These are phyloP conservation scores for Hyppa rectilinea DNA, from an alignment of 2,888 invertebrate genomes.

Conservation along the genomic window DNA sequence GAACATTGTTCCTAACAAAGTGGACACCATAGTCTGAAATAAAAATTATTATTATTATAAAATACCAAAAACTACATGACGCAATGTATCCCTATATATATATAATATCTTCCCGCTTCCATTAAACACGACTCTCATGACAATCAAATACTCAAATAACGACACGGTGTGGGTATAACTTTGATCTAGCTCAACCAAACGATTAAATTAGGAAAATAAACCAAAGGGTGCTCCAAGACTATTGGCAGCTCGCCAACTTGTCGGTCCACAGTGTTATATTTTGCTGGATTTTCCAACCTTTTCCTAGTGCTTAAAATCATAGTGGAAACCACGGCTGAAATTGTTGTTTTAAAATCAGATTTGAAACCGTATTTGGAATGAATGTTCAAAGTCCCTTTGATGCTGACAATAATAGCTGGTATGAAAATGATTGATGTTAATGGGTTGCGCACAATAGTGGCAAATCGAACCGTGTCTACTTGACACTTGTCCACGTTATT, in stretches of 20 bases:
- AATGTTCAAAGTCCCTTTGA: not conserved
- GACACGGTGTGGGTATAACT: conserved; percentile 32
- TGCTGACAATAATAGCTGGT: not conserved
- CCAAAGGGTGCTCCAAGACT: conserved; percentile 39
- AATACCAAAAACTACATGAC: not conserved
- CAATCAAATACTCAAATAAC: conserved; percentile 16
- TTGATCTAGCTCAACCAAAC: conserved; percentile 35
- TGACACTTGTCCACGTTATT: not conserved
- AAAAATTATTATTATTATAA: no score
- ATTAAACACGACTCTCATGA: not conserved
- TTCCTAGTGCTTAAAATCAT: conserved; percentile 52
- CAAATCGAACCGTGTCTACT: not conserved
- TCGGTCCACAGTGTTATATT: conserved; percentile 56
- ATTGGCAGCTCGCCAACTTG: conserved; percentile 66
- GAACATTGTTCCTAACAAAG: no score
- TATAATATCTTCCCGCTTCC: not conserved
- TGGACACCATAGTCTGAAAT: no score
- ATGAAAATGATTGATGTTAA: conserved; percentile 22
- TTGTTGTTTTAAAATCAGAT: conserved; percentile 6
- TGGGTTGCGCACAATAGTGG: conserved; percentile 20
- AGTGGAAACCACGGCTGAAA: conserved; percentile 30
- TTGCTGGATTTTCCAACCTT: conserved; percentile 54
- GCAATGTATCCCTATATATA: no score
- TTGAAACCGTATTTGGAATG: conserved; percentile 2
- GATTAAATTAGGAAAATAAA: conserved; percentile 58